Evolutionary conservation across 2,888 invertebrate species (phyloP).

Genomic region (Gasteruption jaculator): DNA sequence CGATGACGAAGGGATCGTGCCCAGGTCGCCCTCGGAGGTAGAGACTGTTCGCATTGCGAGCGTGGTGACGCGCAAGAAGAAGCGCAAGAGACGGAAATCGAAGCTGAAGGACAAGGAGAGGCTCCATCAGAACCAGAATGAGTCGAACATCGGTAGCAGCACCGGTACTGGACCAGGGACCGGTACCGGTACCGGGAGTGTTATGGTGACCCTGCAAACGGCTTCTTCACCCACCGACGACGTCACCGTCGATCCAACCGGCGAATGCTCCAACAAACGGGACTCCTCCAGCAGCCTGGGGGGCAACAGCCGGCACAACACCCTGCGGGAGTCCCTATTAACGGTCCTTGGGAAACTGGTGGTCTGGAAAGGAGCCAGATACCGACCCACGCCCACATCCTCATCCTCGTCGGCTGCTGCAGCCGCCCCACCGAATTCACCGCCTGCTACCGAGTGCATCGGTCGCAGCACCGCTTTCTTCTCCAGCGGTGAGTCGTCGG

Average conservation of each 20-base stretch:
- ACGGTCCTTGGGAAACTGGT: slow-evolving; percentile 63
- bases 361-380: slow-evolving; percentile 55
- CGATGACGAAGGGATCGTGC: slow-evolving; percentile 15
- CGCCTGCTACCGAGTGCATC: slow-evolving; percentile 54
- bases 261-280: slow-evolving; percentile 42
- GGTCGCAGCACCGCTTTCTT: slow-evolving; percentile 53
- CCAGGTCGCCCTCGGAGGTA: slow-evolving; percentile 38
- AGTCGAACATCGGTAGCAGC: slow-evolving; percentile 13
- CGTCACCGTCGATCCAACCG: slow-evolving; percentile 34
- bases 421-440: slow-evolving; percentile 49
- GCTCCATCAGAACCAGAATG: slow-evolving; percentile 20
- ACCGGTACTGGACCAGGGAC: no score
- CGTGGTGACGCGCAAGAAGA: slow-evolving; percentile 33
- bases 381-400: slow-evolving; percentile 48
- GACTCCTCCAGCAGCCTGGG: slow-evolving; percentile 47
- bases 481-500: slow-evolving; percentile 43
- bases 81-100: slow-evolving; percentile 40
- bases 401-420: slow-evolving; percentile 51
- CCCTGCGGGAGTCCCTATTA: slow-evolving; percentile 63
- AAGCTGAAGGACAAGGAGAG: slow-evolving; percentile 32
- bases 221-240: slow-evolving; percentile 35
- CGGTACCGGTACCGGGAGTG: no score
- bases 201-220: slow-evolving; percentile 24
- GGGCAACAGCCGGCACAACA: slow-evolving; percentile 49
- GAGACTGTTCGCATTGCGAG: no score